Base-by-base conservation (phyloP, 2,113 vertebrate genomes). In the Mormoops blainvillei region DNA sequence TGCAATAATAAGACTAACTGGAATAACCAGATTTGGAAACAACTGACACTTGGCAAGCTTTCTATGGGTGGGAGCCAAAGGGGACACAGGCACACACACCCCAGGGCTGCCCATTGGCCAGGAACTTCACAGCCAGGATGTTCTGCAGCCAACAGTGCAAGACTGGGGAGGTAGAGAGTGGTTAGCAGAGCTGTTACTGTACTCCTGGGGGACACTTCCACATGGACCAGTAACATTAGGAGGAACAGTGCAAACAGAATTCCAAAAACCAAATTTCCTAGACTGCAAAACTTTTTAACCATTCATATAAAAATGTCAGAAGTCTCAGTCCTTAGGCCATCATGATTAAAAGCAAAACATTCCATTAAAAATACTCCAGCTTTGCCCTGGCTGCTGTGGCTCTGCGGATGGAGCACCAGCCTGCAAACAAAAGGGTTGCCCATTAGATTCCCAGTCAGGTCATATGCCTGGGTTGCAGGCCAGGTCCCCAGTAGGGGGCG, bases 21-120 rank as follows among this genome's bases (percentile, higher is more conserved):
- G 96, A 97, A 98, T 96, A 97, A 98, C 97, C 91, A 96, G 96
- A 97, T 97, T 98, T 97, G 94, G 71, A 91, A 97, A 94, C 94
- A 94, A 93, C 50, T 91, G 93, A 92, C 82, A 96, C 48, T 96
- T 96, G 93, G 94, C 97, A 98, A 95, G 82, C 38, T 43, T 95
- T 85, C 86, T 82, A 24, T 16, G 89, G n/a, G 61, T 83, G 22
- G 5, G 52, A 94, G 94, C 94, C 94, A 95, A 96, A 89, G 65
- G 38, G 94, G 86, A 94, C 92, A 91, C 73, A 87, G 54, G 77
- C 88, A 45, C 88, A 94, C 88, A 88, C 71, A 94, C 38, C 85
- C 87, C 36, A 73, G 36, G 86, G 86, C 61, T 74, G 78, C 38
- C 89, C 81, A 77, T 31, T 67, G 78, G 67, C 87, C 91, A 76